Evolutionary conservation across 1,140 invertebrate genomes (phyloP).

Genomic region (Cydia pomonella): DNA sequence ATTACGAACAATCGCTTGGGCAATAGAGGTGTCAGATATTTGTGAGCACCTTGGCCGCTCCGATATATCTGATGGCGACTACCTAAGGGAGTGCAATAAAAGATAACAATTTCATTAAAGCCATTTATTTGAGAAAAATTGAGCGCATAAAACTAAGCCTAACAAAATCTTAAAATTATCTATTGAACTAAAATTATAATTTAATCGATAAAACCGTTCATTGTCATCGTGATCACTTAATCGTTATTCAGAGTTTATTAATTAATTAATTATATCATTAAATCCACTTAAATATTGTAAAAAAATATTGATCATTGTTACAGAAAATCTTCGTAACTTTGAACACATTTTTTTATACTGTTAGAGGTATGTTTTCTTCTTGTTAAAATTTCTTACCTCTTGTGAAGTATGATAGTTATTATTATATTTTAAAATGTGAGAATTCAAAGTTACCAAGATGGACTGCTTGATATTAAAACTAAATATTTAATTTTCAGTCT

Average conservation of each 20-base stretch:
- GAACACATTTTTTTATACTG: slow-evolving; percentile 29
- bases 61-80: too few relatives aligned
- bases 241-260: slow-evolving; percentile 38
- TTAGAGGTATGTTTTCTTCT: background rate
- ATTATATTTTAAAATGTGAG: background rate
- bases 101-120: slow-evolving; percentile 53
- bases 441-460: background rate
- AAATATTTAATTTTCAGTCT: slow-evolving; percentile 52
- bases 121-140: slow-evolving; percentile 72
- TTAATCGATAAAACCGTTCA: slow-evolving; percentile 33
- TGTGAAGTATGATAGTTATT: too few relatives aligned
- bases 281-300: slow-evolving; percentile 35
- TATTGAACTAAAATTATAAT: slow-evolving; percentile 42
- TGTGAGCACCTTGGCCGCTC: too few relatives aligned
- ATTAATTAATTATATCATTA: slow-evolving; percentile 41
- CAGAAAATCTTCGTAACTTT: background rate
- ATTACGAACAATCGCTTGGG: too few relatives aligned
- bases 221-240: slow-evolving; percentile 34
- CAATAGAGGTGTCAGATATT: too few relatives aligned
- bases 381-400: too few relatives aligned
- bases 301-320: slow-evolving; percentile 35
- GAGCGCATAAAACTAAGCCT: slow-evolving; percentile 67
- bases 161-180: slow-evolving; percentile 52
- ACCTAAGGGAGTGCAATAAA: slow-evolving; percentile 27
- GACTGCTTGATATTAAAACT: slow-evolving; percentile 31